A percentile compares a stretch with the other conserved stretches of the same genome.
These are phyloP conservation scores for Lophochroa leadbeateri DNA, from an alignment of 2,113 vertebrate genomes.

Conservation along the genomic window DNA sequence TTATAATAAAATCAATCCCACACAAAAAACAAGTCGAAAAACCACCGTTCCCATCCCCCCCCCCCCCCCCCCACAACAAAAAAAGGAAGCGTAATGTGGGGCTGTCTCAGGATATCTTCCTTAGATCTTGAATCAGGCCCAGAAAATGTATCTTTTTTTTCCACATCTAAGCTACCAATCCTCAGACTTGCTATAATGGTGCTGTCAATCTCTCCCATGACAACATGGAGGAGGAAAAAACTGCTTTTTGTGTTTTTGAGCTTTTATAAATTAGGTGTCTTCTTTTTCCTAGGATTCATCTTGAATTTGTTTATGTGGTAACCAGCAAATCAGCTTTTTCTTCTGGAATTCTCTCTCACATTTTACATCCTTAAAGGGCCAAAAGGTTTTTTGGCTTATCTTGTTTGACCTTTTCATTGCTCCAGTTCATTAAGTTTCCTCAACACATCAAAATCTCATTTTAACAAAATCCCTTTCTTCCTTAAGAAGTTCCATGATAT, in stretches of 20 bases:
- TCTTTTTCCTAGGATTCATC: background rate
- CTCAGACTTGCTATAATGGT: constrained; percentile 14
- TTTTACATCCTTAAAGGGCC: background rate
- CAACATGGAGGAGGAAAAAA: constrained; percentile 17
- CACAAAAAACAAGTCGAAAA: too few species aligned
- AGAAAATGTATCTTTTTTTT: background rate
- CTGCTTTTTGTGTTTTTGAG: constrained; percentile 2
- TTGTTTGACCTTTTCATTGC: background rate
- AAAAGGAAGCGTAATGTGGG: background rate
- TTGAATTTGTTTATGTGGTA: background rate
- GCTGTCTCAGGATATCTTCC: background rate
- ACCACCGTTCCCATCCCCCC: too few species aligned
- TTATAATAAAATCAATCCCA: too few species aligned
- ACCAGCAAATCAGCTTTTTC: background rate
- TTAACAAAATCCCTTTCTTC: background rate
- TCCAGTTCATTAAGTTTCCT: background rate
- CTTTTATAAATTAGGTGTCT: background rate
- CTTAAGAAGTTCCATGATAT: background rate
- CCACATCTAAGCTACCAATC: background rate
- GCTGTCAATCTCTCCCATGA: constrained; percentile 35
- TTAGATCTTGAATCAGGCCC: constrained; percentile 13
- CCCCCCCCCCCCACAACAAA: fast-evolving
- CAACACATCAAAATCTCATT: background rate
- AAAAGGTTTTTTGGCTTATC: background rate
- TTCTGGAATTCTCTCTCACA: background rate